Evolutionary conservation across 2,888 invertebrate species (phyloP), one percentile per base, ranked within the genome.

Genomic region (Diarsia dahlii): DNA sequence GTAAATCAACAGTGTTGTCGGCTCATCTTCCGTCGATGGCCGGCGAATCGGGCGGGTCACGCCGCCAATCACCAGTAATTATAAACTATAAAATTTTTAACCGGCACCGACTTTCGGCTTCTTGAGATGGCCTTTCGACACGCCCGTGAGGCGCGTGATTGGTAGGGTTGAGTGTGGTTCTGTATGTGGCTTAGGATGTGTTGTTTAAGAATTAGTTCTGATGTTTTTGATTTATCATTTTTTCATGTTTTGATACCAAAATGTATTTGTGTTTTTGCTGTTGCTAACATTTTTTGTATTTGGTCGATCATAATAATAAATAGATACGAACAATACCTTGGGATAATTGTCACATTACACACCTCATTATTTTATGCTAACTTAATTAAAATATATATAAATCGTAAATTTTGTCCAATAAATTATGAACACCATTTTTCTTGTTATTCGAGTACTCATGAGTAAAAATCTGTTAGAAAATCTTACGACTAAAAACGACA

Each of bases 71-170:
- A 94, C 88, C 80, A 84, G 95, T 95, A 96, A 96, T 96, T 96
- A 96, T 96, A 95, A 95, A 95, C 95, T 95, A 96, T 96, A 96
- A 96, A 96, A 94, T 90, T 91, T 91, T 89, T 88, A 89, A 92
- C 90, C 92, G 92, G 90, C 90, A 93, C 92, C 90, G 87, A 91
- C 93, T 95, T 95, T 95, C 95, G 94, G 96, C 96, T 96, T 95
- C 96, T 95, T 96, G 93, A 92, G 93, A 84, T 93, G 93, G 93
- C 93, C 92, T 94, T 95, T 95, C 95, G 96, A 94, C 92, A 95
- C 95, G 91, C 93, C 90, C 85, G 85, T 71, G 80, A 76, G 82
- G 89, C 85, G 86, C 87, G 86, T 83, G 84, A 84, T 82, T 77
- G 74, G 64, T 71, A 72, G 81, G 65, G 73, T 73, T n/a, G 5